A percentile compares a stretch with the other conserved stretches of the same genome.
Conservation (phyloP, 1,140 invertebrate species). For the Trachymyrmex cornetzi region DNA sequence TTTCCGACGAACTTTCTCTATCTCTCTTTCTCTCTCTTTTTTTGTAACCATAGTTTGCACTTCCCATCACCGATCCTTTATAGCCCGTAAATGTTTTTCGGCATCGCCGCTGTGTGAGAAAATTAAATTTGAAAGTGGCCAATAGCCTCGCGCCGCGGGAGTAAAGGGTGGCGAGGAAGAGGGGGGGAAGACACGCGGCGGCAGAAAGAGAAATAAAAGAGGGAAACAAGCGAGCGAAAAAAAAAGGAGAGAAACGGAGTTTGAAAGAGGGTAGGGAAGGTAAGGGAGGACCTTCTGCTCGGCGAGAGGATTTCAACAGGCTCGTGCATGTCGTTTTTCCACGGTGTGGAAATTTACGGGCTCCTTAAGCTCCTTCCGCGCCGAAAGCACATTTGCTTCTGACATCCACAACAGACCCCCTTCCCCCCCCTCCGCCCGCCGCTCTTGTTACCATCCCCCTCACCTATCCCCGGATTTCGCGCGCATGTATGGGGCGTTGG, state of each 20-base stretch:
- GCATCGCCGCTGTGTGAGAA: constrained; percentile 40
- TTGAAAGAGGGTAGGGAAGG: constrained; percentile 15
- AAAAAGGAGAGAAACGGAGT: constrained; percentile 47
- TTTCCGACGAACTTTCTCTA: constrained; percentile 4
- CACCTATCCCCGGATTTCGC: constrained; percentile 15
- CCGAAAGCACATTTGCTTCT: constrained; percentile 64
- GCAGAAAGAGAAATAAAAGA: constrained; percentile 33
- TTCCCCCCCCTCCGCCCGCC: not conserved
- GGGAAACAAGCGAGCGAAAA: constrained; percentile 33
- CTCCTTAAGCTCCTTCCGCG: constrained; percentile 64
- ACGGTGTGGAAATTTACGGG: constrained; percentile 62
- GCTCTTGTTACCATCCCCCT: not conserved
- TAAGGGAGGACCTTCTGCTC: constrained; percentile 52
- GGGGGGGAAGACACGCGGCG: not conserved
- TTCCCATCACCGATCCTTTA: constrained; percentile 52
- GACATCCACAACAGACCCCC: constrained; percentile 52
- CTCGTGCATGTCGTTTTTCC: constrained; percentile 64
- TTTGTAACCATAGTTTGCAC: constrained; percentile 31
- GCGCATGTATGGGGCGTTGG: constrained; percentile 63
- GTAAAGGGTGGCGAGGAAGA: constrained; percentile 4
- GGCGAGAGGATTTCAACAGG: constrained; percentile 62
- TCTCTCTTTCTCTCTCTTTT: not conserved
- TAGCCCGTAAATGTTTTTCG: constrained; percentile 48
- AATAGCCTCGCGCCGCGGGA: constrained; percentile 46
- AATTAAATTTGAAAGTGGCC: constrained; percentile 69